Evolutionary conservation across 2,888 invertebrate genomes (phyloP).

Genomic region (Eupeodes latifasciatus): DNA sequence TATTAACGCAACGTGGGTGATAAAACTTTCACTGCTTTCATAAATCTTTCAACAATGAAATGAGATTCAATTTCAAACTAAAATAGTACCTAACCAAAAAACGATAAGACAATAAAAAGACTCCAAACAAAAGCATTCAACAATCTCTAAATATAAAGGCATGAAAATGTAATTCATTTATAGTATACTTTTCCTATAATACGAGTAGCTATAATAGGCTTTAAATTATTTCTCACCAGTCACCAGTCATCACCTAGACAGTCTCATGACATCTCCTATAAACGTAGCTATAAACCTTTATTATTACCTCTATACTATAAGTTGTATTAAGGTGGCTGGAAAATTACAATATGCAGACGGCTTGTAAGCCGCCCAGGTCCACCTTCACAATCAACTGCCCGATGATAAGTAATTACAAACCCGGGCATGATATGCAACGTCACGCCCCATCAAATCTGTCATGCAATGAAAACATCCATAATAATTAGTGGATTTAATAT

Average conservation of each 20-base stretch:
- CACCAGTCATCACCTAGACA: neutral
- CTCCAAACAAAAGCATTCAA: too few relatives aligned
- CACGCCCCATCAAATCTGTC: conserved; percentile 65
- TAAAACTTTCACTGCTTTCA: too few relatives aligned
- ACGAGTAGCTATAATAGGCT: neutral
- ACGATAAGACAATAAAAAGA: too few relatives aligned
- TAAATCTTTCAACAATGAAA: too few relatives aligned
- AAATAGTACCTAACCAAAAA: too few relatives aligned
- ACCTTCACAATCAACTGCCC: conserved; percentile 42
- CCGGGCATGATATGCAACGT: conserved; percentile 56
- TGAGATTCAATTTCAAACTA: too few relatives aligned
- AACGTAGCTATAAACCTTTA: too few relatives aligned
- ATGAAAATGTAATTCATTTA: too few relatives aligned
- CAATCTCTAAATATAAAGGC: too few relatives aligned
- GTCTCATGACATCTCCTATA: neutral
- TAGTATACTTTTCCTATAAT: too few relatives aligned
- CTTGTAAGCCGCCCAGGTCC: neutral
- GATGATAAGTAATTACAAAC: conserved; percentile 68
- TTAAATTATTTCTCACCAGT: neutral
- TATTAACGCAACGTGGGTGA: too few relatives aligned
- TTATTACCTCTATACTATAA: too few relatives aligned
- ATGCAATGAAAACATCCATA: conserved; percentile 64
- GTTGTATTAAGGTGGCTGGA: neutral
- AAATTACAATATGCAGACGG: conserved; percentile 16
- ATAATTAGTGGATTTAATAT: conserved; percentile 63